These are phyloP conservation scores for Charaxes varanes DNA, from an alignment of 1,140 invertebrate genomes.

Conservation along the genomic window DNA sequence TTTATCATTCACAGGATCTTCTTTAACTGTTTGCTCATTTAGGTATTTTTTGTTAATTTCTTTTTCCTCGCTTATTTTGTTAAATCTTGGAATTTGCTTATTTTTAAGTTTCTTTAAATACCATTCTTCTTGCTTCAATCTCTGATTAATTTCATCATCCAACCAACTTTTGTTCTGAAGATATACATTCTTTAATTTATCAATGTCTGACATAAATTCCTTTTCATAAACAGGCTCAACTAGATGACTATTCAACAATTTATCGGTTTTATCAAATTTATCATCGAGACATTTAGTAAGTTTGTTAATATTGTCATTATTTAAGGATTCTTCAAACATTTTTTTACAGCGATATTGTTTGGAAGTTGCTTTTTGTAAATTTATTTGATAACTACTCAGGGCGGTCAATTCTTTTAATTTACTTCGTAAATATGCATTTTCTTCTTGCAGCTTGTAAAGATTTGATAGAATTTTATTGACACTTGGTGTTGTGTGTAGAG, in stretches of 20 bases:
- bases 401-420: conserved; percentile 58
- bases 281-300: conserved; percentile 54
- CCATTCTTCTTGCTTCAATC: conserved; percentile 42
- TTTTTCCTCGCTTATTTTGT: conserved; percentile 19
- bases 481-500: conserved; percentile 42
- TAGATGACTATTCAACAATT: conserved; percentile 19
- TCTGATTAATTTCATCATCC: conserved; percentile 47
- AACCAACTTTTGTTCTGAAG: conserved; percentile 56
- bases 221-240: conserved; percentile 40
- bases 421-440: conserved; percentile 61
- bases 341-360: conserved; percentile 54
- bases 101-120: conserved; percentile 26
- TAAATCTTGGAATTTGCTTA: conserved; percentile 10
- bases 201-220: conserved; percentile 43
- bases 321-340: conserved; percentile 57
- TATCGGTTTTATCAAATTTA: conserved; percentile 25
- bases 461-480: conserved; percentile 68
- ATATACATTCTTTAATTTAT: conserved; percentile 50
- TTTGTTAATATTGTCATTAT: conserved; percentile 41
- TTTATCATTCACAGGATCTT: conserved; percentile 1
- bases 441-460: conserved; percentile 68
- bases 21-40: conserved; percentile 5
- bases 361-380: conserved; percentile 31
- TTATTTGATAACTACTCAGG: conserved; percentile 32
- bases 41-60: conserved; percentile 15